Conservation (phyloP, 2,888 invertebrate species). For the Drosophila peninsularis region DNA sequence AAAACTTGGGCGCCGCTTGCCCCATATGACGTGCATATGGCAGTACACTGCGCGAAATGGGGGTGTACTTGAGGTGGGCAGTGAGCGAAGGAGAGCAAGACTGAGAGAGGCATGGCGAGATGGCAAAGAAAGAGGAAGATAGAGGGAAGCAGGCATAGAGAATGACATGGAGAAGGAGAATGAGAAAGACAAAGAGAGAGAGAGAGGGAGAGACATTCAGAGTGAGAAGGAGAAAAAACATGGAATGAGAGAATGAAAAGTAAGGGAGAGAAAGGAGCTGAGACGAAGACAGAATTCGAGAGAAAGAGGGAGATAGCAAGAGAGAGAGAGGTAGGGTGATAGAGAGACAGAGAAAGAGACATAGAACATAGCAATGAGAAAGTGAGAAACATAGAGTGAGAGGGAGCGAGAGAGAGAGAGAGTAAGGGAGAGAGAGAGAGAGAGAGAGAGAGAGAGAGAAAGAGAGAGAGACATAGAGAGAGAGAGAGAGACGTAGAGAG, state of each 20-base stretch:
- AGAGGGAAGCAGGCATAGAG: no score
- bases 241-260: neutral
- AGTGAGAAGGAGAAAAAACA: neutral
- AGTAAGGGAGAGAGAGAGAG: no score
- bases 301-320: no score
- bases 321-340: no score
- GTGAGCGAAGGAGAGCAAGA: no score
- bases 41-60: constrained; percentile 6
- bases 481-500: no score
- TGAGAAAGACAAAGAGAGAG: no score
- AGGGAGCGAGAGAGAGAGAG: neutral
- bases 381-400: neutral
- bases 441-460: no score
- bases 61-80: neutral
- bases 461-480: no score
- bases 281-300: neutral
- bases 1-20: constrained; percentile 50
- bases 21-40: constrained; percentile 52
- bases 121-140: no score
- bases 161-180: neutral
- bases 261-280: neutral
- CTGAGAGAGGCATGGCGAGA: no score
- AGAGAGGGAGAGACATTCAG: neutral
- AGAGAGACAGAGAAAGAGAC: neutral
- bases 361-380: neutral